These are phyloP conservation scores for Drosophila ercepeae DNA, from an alignment of 1,140 invertebrate species.

Conservation along the genomic window DNA sequence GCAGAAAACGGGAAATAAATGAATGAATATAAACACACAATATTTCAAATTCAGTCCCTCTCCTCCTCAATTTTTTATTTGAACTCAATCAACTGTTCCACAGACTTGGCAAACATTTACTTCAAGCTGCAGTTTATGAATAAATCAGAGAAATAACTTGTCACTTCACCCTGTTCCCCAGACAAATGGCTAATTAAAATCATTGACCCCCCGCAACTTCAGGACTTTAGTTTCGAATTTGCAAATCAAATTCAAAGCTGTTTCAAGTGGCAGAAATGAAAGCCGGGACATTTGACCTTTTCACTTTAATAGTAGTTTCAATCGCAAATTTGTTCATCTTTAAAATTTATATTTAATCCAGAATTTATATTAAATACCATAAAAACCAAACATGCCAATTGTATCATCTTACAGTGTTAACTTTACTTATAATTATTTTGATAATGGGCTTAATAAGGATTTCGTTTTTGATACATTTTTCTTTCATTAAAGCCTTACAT, in stretches of 20 bases:
- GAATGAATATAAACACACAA: conserved; percentile 8
- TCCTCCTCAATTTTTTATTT: conserved; percentile 24
- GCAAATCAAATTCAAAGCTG: conserved; percentile 63
- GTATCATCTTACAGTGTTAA: too few relatives aligned
- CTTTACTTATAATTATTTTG: too few relatives aligned
- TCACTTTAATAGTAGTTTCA: too few relatives aligned
- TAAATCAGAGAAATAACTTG: conserved; percentile 49
- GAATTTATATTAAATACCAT: too few relatives aligned
- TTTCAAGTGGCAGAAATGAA: too few relatives aligned
- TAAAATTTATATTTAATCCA: too few relatives aligned
- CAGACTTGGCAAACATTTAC: conserved; percentile 28
- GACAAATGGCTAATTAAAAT: conserved; percentile 61
- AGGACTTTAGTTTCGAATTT: conserved; percentile 57
- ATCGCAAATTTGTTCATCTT: too few relatives aligned
- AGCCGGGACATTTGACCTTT: background rate
- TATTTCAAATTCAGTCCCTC: conserved; percentile 35
- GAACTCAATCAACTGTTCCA: conserved; percentile 32
- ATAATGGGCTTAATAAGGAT: too few relatives aligned
- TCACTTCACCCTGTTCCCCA: conserved; percentile 5
- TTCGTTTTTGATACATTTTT: too few relatives aligned
- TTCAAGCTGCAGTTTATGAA: conserved; percentile 52
- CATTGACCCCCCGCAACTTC: conserved; percentile 4
- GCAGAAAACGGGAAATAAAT: conserved; percentile 27
- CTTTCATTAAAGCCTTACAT: too few relatives aligned
- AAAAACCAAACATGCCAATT: too few relatives aligned